phyloP scores from a whole-genome alignment of 2,113 vertebrate genomes.

The Aspidoscelis tigris region DNA sequence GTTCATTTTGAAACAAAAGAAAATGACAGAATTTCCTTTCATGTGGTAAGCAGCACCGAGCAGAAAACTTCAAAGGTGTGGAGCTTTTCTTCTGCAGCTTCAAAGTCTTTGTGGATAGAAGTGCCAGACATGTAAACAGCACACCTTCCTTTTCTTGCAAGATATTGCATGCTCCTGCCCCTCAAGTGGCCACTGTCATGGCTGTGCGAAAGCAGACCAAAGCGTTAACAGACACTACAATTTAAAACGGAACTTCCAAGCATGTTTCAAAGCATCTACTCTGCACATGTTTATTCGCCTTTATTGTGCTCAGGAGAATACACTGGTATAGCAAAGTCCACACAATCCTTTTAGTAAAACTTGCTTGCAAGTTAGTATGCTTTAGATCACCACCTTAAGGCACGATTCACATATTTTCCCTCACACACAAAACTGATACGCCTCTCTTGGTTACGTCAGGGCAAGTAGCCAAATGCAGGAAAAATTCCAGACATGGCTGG shows the following conservation, averaged over 20 bases:
- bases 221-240: not conserved
- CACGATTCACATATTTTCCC: not conserved
- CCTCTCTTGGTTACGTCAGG: not conserved
- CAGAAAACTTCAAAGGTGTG: too few relatives aligned
- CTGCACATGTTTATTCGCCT: not conserved
- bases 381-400: not conserved
- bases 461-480: not conserved
- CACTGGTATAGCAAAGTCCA: not conserved
- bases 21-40: too few relatives aligned
- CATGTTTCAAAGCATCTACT: not conserved
- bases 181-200: too few relatives aligned
- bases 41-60: too few relatives aligned
- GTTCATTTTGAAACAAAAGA: too few relatives aligned
- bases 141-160: too few relatives aligned
- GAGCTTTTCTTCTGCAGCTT: too few relatives aligned
- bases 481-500: slow-evolving; percentile 12
- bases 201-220: not conserved
- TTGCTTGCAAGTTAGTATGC: not conserved
- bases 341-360: not conserved
- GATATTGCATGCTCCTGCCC: too few relatives aligned
- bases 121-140: too few relatives aligned
- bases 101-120: too few relatives aligned
- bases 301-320: not conserved
- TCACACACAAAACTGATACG: too few relatives aligned
- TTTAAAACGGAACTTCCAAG: not conserved